These are phyloP conservation scores for Trimorus sp. DNA, from an alignment of 2,888 invertebrate genomes.

Conservation along the genomic window DNA sequence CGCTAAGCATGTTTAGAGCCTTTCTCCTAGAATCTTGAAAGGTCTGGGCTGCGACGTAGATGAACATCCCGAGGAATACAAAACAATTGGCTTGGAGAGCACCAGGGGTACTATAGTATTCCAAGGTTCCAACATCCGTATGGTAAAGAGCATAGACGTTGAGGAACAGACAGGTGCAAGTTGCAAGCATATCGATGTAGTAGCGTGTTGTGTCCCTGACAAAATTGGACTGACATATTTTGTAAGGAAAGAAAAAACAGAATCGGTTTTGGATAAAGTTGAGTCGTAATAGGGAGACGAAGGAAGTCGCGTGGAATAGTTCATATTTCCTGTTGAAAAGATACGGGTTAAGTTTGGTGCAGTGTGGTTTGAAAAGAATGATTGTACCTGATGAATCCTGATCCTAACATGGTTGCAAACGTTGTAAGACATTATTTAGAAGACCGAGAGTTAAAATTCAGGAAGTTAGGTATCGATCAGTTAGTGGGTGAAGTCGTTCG, in stretches of 20 bases:
- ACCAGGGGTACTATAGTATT: slow-evolving; percentile 65
- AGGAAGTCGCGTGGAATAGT: slow-evolving; percentile 75
- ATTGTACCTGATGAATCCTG: slow-evolving; percentile 1
- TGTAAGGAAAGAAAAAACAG: slow-evolving; percentile 71
- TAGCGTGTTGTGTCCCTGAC: slow-evolving; percentile 57
- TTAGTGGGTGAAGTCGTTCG: background rate
- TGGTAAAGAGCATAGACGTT: slow-evolving; percentile 54
- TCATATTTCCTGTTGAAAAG: slow-evolving; percentile 12
- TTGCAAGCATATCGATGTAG: slow-evolving; percentile 56
- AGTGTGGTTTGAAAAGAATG: too few species aligned
- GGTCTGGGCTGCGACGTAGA: slow-evolving; percentile 62
- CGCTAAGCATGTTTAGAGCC: slow-evolving; percentile 64
- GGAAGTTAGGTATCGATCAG: too few species aligned
- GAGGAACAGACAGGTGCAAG: slow-evolving; percentile 5
- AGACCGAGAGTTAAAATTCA: too few species aligned
- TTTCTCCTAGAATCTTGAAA: slow-evolving; percentile 54
- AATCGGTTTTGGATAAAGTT: slow-evolving; percentile 66
- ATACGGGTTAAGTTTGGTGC: background rate
- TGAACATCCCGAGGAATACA: slow-evolving; percentile 64
- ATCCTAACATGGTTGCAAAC: background rate
- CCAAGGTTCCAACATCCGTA: slow-evolving; percentile 55
- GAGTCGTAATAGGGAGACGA: slow-evolving; percentile 67
- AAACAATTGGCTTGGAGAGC: slow-evolving; percentile 70
- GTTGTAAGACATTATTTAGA: too few species aligned
- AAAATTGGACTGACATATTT: slow-evolving; percentile 55